Evolutionary conservation across 2,113 vertebrate species (phyloP), one percentile per base, ranked within the genome.

Genomic region (Tamias sibiricus): DNA sequence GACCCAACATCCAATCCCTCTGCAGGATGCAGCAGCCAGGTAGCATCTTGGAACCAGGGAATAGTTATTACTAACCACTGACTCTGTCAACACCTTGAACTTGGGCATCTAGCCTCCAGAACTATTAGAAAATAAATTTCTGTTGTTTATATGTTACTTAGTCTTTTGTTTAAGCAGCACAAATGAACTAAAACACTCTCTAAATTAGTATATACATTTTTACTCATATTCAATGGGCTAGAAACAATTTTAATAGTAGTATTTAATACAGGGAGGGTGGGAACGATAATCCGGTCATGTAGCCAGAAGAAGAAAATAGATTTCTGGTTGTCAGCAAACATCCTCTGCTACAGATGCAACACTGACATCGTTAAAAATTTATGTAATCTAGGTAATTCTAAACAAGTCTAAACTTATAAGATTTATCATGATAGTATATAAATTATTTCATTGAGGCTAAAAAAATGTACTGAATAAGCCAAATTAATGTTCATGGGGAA

Each of bases 291-390:
- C 32, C 32, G 35, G 28, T 87, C 37, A 37, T 68, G 32, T 84
- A 9, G 20, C 16, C 20, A 69, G 37, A 74, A 84, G 3, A 30
- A 42, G 28, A 90, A 24, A 28, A 3, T 72, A 81, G n/a, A 11
- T 80, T 91, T 93, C 59, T 89, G 32, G 19, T 80, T 69, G 42
- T 20, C 24, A 92, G 37, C 24, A 90, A 59, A 10, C 49, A 71
- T 86, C 89, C 40, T 92, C 44, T 97, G 52, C 6, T 32, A 57
- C 6, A 81, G 8, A 84, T 30, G 20, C 28, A 86, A 86, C 96
- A 88, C 77, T 66, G 30, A 96, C 81, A 83, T n/a, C 14, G 42
- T 80, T 89, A 93, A 87, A 57, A 83, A 79, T 71, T 47, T 59
- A 57, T 79, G 47, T 1, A 52, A 6, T 75, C 42, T 44, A 71